Evolutionary conservation across 2,888 invertebrate genomes (phyloP).

Genomic region (Cheilosia soror): DNA sequence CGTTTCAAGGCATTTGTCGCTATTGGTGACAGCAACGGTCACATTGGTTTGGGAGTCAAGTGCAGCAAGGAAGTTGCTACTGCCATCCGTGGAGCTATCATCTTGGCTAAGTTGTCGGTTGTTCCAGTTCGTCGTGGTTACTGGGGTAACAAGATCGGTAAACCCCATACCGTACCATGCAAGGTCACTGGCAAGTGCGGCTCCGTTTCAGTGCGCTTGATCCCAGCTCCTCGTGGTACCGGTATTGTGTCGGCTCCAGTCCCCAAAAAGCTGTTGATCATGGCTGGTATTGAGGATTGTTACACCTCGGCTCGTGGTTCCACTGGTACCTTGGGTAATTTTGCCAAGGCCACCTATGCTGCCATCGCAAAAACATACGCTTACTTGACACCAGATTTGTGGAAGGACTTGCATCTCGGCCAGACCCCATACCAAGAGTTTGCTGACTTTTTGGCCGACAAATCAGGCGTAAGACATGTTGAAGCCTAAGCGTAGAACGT

Average conservation of each 20-base stretch:
- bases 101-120: conserved; percentile 98
- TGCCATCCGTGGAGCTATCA: conserved; percentile 99
- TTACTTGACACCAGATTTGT: conserved; percentile 99
- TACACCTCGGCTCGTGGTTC: conserved; percentile 99
- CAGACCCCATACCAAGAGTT: conserved; percentile 98
- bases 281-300: conserved; percentile 99
- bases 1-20: conserved; percentile 98
- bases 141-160: conserved; percentile 99
- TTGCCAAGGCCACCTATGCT: conserved; percentile 99
- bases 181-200: conserved; percentile 99
- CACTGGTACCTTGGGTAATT: conserved; percentile 99
- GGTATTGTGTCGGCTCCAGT: conserved; percentile 99
- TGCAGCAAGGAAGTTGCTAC: conserved; percentile 99
- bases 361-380: conserved; percentile 99
- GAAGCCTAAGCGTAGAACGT: conserved; percentile 55
- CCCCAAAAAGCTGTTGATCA: conserved; percentile 98
- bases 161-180: conserved; percentile 99
- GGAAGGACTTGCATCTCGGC: conserved; percentile 97
- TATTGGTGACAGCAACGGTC: conserved; percentile 99
- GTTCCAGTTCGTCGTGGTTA: conserved; percentile 99
- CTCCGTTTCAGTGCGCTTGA: conserved; percentile 98
- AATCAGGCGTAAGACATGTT: conserved; percentile 77
- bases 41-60: conserved; percentile 99
- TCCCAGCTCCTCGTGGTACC: conserved; percentile 99
- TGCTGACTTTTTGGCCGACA: conserved; percentile 91